phyloP scores from a whole-genome alignment of 64 coral and sea anemone genomes.

The Porites lutea region DNA sequence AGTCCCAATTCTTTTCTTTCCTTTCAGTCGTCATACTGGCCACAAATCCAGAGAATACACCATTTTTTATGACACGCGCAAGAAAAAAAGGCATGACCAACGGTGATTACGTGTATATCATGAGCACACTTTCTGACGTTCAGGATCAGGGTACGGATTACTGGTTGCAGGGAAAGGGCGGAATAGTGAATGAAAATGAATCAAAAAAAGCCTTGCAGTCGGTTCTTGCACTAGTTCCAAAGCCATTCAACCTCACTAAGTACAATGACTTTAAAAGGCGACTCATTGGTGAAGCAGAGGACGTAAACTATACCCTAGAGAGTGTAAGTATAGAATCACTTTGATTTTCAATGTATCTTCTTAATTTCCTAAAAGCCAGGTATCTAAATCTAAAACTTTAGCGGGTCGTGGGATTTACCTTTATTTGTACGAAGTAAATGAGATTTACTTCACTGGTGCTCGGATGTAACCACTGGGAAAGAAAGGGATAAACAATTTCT shows the following conservation, averaged over 20 bases:
- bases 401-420: no score
- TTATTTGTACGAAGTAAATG: no score
- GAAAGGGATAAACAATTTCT: no score
- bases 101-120: slow-evolving; percentile 81
- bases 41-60: slow-evolving; percentile 31
- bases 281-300: slow-evolving; percentile 5
- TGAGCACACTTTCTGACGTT: slow-evolving; percentile 65
- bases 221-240: slow-evolving; percentile 73
- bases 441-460: no score
- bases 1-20: not conserved
- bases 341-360: not conserved
- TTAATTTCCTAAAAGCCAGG: no score
- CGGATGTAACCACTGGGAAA: no score
- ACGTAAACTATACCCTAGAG: not conserved
- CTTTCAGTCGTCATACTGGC: slow-evolving; percentile 75
- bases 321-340: slow-evolving; percentile 7
- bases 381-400: no score
- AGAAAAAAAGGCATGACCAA: slow-evolving; percentile 74
- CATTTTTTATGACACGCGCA: slow-evolving; percentile 55
- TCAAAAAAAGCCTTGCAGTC: slow-evolving; percentile 68
- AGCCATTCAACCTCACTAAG: slow-evolving; percentile 44
- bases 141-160: not conserved
- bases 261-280: slow-evolving; percentile 26
- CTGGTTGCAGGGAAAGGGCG: slow-evolving; percentile 61
- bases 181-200: not conserved